Base-by-base conservation (phyloP, 2,797 vertebrate species). In the Mormyrops attenuatus region DNA sequence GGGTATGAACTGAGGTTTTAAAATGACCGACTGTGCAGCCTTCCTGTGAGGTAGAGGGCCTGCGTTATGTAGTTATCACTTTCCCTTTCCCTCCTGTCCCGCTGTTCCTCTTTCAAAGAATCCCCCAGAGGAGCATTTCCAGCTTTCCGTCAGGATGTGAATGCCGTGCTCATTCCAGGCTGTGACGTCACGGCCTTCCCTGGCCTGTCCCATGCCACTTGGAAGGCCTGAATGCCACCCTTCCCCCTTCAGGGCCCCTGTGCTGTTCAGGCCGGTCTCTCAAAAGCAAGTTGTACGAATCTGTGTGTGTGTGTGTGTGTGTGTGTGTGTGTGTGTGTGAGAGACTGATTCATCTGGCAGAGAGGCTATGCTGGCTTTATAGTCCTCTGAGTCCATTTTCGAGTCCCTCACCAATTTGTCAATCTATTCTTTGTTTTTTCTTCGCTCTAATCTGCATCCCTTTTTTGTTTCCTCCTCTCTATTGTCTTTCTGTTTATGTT, bases 321-420 rank as follows among this genome's bases (percentile, higher is more conserved):
- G 63, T 69, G 22, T 26, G 26, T 9, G 22, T 77, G 88, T 63
- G n/a, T 20, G 52, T 1, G 3, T 9, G 26, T 15, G 82, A 80
- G 38, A 57, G 41, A 26, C 89, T 53, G 38, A 89, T 77, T 88
- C 90, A 85, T 90, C 89, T 87, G 73, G 60, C 90, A 91, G 89
- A 89, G 87, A 63, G 85, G 69, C 49, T 80, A 50, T 60, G 41
- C 89, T 89, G 89, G 89, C 82, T 47, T 85, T 69, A 52, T 41
- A 6, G 13, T 44, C 57, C 66, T 49, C 57, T 4, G 49, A 66
- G 34, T 66, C 55, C 66, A 17, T 77, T 38, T 17, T 73, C 0
- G 13, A 34, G 1, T 38, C 73, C 55, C 77, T 49, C 44, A 53
- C 13, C 13, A 15, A 47, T 82, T 82, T 82, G 77, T 82, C 77